Base-by-base conservation (phyloP, 2,113 vertebrate species). In the Turdus rufiventris region DNA sequence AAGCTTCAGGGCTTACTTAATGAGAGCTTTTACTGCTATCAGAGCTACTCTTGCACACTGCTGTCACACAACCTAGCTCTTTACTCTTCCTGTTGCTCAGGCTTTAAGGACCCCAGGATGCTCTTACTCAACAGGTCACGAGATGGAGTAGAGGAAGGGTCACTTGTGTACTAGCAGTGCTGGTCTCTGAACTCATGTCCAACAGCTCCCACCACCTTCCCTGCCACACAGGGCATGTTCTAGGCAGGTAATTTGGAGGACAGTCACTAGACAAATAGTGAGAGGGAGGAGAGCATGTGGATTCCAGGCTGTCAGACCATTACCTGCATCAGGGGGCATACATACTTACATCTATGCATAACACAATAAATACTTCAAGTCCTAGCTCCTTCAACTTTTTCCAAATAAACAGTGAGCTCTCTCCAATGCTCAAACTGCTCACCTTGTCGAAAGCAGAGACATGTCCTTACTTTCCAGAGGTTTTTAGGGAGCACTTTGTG, bases 1-100 rank as follows among this genome's bases (percentile, higher is more conserved):
- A 96, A 96, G 89, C 94, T 92, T 95, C 50, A 81, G 40, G 61
- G 65, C 57, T 94, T 87, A 67, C n/a, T 92, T 85, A 91, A 91
- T 53, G 56, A 94, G n/a, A 84, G 85, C 51, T 91, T 94, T 94
- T 68, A 71, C 65, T 20, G 4, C 47, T 88, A 91, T 33, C 42
- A 88, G 28, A 95, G 60, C 56, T 79, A 66, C 78, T 67, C 72
- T 8, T 15, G 28, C 38, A 89, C 14, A 0, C 2, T 60, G 60
- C 54, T 77, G 15, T 29, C 8, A 2, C 9, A 10, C 17, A 76
- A 47, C 42, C 71, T 28, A 56, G 47, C 34, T 60, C 84, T 78
- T 85, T 15, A 31, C 28, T 54, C 47, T 62, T 58, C 33, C 29
- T 43, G 8, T 20, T 63, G 43, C 54, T 51, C 0, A 0, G 28